phyloP scores from a whole-genome alignment of 1,140 invertebrate species.

The Euwallacea similis region DNA sequence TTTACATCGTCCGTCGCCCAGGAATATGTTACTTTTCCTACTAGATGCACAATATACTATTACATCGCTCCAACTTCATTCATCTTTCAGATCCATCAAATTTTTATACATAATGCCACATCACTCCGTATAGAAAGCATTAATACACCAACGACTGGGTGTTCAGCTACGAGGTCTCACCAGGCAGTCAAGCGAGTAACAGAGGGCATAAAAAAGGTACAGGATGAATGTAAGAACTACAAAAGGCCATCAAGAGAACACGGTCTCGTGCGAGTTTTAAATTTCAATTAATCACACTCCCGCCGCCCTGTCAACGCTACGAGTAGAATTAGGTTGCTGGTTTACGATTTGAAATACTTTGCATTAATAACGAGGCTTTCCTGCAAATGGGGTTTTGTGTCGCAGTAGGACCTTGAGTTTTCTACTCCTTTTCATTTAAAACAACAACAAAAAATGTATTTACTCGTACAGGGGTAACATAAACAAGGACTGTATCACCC shows the following conservation, averaged over 20 bases:
- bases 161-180: too few species aligned
- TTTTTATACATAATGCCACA: too few species aligned
- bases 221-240: slow-evolving; percentile 37
- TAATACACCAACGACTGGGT: too few species aligned
- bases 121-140: too few species aligned
- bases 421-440: not conserved
- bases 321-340: slow-evolving; percentile 16
- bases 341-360: slow-evolving; percentile 16
- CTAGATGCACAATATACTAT: too few species aligned
- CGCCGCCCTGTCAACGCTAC: slow-evolving; percentile 19
- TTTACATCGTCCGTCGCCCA: too few species aligned
- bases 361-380: slow-evolving; percentile 3
- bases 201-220: slow-evolving; percentile 10
- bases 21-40: too few species aligned
- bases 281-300: slow-evolving; percentile 40
- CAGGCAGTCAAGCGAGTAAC: not conserved
- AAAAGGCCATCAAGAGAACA: slow-evolving; percentile 39
- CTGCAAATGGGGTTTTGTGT: not conserved
- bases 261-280: slow-evolving; percentile 37
- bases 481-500: slow-evolving; percentile 2
- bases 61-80: too few species aligned
- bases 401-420: not conserved
- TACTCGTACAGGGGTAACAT: too few species aligned
- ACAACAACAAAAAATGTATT: not conserved
- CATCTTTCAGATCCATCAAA: too few species aligned